Conservation (phyloP, 2,888 invertebrate species). For the Ischnus inquisitorius region DNA sequence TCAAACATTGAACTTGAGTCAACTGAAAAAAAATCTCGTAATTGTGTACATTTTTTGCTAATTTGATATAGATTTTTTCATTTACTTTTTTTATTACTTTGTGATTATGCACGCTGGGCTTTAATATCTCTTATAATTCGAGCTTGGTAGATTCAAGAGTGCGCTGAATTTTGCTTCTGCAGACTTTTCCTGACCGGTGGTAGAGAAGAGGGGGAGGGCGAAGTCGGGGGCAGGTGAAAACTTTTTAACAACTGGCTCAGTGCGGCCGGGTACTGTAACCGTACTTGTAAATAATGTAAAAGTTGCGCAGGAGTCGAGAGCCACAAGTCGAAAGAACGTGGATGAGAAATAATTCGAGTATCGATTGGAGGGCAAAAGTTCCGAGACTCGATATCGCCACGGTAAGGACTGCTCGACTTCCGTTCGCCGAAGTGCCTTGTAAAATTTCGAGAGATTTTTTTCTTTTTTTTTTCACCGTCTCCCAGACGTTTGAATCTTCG, state of each 20-base stretch:
- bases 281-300: constrained; percentile 45
- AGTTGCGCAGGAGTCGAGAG: constrained; percentile 18
- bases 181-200: not conserved
- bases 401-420: constrained; percentile 34
- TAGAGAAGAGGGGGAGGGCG: not conserved
- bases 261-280: constrained; percentile 7
- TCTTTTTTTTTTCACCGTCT: not conserved
- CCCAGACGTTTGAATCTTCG: constrained; percentile 15
- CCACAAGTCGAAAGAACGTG: constrained; percentile 13
- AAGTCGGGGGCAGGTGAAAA: not conserved
- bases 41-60: too few species aligned
- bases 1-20: too few species aligned
- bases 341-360: constrained; percentile 56
- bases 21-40: too few species aligned
- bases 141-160: too few species aligned
- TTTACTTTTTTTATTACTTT: not conserved
- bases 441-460: constrained; percentile 42
- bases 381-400: constrained; percentile 9
- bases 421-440: constrained; percentile 19
- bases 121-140: too few species aligned
- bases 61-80: not conserved
- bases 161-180: too few species aligned
- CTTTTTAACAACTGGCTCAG: constrained; percentile 33
- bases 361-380: constrained; percentile 50
- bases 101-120: too few species aligned